Conservation (phyloP, 2,113 vertebrate genomes). For the Calidris pugnax region DNA sequence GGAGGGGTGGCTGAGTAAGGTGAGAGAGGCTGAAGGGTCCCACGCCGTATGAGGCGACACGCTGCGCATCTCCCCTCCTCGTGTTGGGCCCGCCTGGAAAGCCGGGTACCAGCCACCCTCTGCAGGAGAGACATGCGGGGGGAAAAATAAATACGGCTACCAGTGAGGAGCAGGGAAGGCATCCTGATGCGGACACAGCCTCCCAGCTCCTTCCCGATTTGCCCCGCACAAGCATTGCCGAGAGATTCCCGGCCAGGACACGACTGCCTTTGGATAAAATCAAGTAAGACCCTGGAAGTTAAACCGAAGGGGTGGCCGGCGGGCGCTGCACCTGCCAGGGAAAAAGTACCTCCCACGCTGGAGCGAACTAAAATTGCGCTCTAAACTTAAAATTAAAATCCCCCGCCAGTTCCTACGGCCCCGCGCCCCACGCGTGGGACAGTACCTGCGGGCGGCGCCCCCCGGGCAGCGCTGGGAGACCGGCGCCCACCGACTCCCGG, state of each 20-base stretch:
- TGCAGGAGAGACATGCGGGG: not conserved
- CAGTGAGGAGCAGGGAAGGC: not conserved
- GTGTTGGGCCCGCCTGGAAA: not conserved
- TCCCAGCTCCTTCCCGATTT: not conserved
- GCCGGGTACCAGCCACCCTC: not conserved
- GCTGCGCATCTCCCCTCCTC: not conserved
- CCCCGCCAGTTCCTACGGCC: not conserved
- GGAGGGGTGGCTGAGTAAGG: not conserved
- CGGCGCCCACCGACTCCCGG: rapidly evolving
- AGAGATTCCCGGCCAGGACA: not conserved
- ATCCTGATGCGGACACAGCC: not conserved
- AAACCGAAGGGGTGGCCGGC: not conserved
- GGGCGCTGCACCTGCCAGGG: not conserved
- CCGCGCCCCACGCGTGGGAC: not conserved
- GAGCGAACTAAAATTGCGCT: not conserved
- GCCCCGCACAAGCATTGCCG: not conserved
- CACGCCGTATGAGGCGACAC: not conserved
- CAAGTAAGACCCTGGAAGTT: not conserved
- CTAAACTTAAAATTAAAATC: not conserved
- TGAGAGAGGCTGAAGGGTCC: not conserved
- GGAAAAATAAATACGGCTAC: too few relatives aligned
- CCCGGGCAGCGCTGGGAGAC: not conserved
- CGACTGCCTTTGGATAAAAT: not conserved
- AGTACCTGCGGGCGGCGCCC: not conserved
- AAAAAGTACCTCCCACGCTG: not conserved